Conservation (phyloP, 2,888 invertebrate genomes). For the Tiliacea aurago region DNA sequence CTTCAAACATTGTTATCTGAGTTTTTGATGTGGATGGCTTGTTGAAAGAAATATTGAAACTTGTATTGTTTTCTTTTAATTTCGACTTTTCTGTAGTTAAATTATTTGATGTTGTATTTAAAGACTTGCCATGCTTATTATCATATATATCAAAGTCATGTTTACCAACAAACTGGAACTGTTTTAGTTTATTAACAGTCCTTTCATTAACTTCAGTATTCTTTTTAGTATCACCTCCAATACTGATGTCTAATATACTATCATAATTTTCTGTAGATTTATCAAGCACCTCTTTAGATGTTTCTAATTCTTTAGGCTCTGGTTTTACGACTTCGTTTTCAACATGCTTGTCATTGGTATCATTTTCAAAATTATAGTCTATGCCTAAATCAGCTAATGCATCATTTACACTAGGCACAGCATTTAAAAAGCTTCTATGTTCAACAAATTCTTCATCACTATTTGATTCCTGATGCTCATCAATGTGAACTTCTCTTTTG, state of each 20-base stretch:
- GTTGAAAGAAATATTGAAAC: not conserved
- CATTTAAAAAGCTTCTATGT: slow-evolving; percentile 75
- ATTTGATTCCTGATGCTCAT: slow-evolving; percentile 46
- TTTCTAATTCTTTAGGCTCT: slow-evolving; percentile 36
- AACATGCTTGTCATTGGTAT: slow-evolving; percentile 36
- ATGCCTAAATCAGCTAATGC: slow-evolving; percentile 81
- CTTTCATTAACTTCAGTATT: slow-evolving; percentile 56
- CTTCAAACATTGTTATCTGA: slow-evolving; percentile 50
- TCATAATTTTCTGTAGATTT: slow-evolving; percentile 48
- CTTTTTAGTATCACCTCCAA: slow-evolving; percentile 26
- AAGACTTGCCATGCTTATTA: slow-evolving; percentile 63
- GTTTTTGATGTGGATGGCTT: slow-evolving; percentile 50
- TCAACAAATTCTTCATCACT: slow-evolving; percentile 69
- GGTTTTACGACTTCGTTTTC: slow-evolving; percentile 32
- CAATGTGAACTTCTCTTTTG: slow-evolving; percentile 56
- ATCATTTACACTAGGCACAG: slow-evolving; percentile 88
- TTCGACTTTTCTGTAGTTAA: not conserved
- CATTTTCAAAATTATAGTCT: slow-evolving; percentile 74
- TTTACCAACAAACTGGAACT: slow-evolving; percentile 80
- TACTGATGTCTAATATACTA: slow-evolving; percentile 43
- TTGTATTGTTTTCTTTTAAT: slow-evolving; percentile 19
- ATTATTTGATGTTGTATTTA: slow-evolving; percentile 23
- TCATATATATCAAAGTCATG: slow-evolving; percentile 80
- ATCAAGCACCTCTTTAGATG: slow-evolving; percentile 23
- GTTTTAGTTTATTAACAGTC: slow-evolving; percentile 77